phyloP scores from a whole-genome alignment of 2,888 invertebrate genomes.

The Noctua janthina region DNA sequence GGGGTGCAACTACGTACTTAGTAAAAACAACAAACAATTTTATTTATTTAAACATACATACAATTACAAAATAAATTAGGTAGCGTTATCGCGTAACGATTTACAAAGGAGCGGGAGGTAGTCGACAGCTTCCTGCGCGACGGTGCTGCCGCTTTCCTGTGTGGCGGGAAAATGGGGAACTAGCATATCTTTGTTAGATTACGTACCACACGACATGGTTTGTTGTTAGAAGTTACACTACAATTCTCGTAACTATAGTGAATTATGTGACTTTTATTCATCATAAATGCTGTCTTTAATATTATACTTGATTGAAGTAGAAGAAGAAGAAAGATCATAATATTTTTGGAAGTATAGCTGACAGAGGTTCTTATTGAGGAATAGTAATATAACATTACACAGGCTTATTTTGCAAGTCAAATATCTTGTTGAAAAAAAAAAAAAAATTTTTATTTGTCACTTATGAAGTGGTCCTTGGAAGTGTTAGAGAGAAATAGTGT shows the following conservation, averaged over 20 bases:
- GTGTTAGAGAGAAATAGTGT: background rate
- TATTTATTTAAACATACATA: background rate
- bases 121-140: slow-evolving; percentile 57
- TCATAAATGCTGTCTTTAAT: background rate
- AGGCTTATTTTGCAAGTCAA: too few species aligned
- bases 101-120: slow-evolving; percentile 43
- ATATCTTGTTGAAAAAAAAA: background rate
- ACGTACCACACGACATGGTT: slow-evolving; percentile 1
- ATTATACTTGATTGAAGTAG: background rate
- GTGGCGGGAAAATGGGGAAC: slow-evolving; percentile 44
- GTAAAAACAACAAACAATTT: too few species aligned
- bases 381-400: background rate
- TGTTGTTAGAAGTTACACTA: background rate
- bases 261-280: background rate
- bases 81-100: slow-evolving; percentile 4
- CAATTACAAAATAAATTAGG: too few species aligned
- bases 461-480: background rate
- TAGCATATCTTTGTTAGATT: slow-evolving; percentile 33
- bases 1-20: background rate
- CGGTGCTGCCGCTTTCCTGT: slow-evolving; percentile 50
- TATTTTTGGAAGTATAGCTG: background rate
- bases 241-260: background rate
- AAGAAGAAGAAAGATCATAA: background rate
- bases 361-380: background rate
- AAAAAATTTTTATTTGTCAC: too few species aligned